These are phyloP conservation scores for Rotaria macrura DNA, from an alignment of 2,888 invertebrate genomes.

Conservation along the genomic window DNA sequence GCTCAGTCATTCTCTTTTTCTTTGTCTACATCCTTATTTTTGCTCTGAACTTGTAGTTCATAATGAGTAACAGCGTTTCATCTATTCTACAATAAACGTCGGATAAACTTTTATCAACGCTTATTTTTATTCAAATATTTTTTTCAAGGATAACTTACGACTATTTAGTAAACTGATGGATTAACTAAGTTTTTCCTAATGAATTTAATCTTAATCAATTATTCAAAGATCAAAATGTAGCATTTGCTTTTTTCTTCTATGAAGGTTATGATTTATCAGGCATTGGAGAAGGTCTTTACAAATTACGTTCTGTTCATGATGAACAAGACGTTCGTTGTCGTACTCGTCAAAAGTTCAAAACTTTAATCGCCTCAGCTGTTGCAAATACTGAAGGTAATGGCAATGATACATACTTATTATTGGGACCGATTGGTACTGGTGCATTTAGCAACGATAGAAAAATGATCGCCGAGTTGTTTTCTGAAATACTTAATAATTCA, in stretches of 20 bases:
- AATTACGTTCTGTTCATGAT: neutral
- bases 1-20: too few species aligned
- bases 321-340: neutral
- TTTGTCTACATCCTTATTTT: too few species aligned
- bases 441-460: neutral
- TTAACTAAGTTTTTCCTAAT: too few species aligned
- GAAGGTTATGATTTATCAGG: neutral
- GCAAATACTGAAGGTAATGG: neutral
- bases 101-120: too few species aligned
- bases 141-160: too few species aligned
- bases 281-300: neutral
- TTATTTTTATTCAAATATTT: too few species aligned
- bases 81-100: too few species aligned
- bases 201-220: too few species aligned
- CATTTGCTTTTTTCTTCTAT: neutral
- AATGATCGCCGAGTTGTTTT: neutral
- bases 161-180: too few species aligned
- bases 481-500: neutral
- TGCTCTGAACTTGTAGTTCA: too few species aligned
- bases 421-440: slow-evolving; percentile 4
- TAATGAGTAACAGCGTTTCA: too few species aligned
- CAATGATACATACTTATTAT: neutral
- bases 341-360: neutral
- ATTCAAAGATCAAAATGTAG: too few species aligned
- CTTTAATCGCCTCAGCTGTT: neutral